Percentiles rank a stretch among this genome's conserved stretches.
Conservation (phyloP, 2,113 vertebrate genomes). For the Nothobranchius kuhntae region DNA sequence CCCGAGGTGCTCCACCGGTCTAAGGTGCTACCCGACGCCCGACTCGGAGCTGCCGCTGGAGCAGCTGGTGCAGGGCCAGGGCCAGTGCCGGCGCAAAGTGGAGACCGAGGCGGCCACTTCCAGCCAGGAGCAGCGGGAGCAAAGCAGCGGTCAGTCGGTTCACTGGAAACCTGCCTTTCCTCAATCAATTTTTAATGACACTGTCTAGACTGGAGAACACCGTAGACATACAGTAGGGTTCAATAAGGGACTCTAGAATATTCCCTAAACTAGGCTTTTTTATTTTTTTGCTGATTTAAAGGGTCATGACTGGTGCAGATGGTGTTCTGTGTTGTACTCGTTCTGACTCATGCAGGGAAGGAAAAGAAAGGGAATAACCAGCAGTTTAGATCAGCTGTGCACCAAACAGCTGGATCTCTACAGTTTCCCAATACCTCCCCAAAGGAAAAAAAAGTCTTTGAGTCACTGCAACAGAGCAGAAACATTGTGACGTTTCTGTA, state of each 20-base stretch:
- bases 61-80: conserved; percentile 88
- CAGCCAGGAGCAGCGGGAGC: conserved; percentile 78
- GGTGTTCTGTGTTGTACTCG: conserved; percentile 19
- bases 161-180: conserved; percentile 39
- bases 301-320: conserved; percentile 4
- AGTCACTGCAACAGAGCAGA: conserved; percentile 17
- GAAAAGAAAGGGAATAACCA: conserved; percentile 37
- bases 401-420: conserved; percentile 51
- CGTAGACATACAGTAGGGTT: conserved; percentile 7
- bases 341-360: conserved; percentile 32
- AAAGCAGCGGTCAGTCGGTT: conserved; percentile 77
- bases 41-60: conserved; percentile 90
- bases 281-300: no score
- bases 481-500: no score
- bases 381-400: conserved; percentile 44
- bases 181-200: conserved; percentile 63
- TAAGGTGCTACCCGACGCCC: conserved; percentile 90
- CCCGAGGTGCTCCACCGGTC: conserved; percentile 87
- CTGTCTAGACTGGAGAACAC: conserved; percentile 62
- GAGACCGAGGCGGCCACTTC: conserved; percentile 77
- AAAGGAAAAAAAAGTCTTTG: background rate
- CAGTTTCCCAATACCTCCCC: conserved; percentile 6
- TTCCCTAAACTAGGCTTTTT: background rate
- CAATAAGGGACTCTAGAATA: background rate
- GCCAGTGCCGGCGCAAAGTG: conserved; percentile 86